These are phyloP conservation scores for Nicator chloris DNA, from an alignment of 2,113 vertebrate genomes.

Conservation along the genomic window DNA sequence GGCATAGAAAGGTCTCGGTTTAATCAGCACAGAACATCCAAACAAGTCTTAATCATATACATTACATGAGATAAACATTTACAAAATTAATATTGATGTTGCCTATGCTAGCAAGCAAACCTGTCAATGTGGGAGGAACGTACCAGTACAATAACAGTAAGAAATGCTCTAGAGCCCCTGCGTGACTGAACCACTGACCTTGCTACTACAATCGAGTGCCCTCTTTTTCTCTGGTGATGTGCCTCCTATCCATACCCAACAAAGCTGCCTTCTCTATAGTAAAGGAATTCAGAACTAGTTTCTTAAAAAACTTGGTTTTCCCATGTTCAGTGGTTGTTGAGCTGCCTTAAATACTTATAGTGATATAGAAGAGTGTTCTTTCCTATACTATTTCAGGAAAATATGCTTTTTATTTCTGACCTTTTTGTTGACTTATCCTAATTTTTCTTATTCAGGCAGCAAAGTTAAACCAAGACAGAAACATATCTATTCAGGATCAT, in stretches of 20 bases:
- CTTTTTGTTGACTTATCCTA: neutral
- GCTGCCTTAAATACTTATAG: neutral
- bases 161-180: neutral
- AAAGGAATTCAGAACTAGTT: neutral
- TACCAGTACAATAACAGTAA: conserved; percentile 26
- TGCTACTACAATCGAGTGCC: neutral
- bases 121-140: neutral
- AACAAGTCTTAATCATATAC: conserved; percentile 41
- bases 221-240: neutral
- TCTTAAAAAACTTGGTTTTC: neutral
- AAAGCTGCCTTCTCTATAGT: neutral
- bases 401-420: neutral
- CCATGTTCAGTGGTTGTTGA: neutral
- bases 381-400: neutral
- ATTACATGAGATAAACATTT: conserved; percentile 53
- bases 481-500: neutral
- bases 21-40: conserved; percentile 44
- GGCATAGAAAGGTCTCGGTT: conserved; percentile 24
- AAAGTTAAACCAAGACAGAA: neutral
- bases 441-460: neutral
- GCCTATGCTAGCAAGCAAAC: neutral
- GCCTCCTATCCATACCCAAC: neutral
- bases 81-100: conserved; percentile 44
- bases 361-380: neutral
- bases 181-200: neutral